Evolutionary conservation across 2,888 invertebrate species (phyloP), one percentile per base, ranked within the genome.

Genomic region (Diabrotica balteata): DNA sequence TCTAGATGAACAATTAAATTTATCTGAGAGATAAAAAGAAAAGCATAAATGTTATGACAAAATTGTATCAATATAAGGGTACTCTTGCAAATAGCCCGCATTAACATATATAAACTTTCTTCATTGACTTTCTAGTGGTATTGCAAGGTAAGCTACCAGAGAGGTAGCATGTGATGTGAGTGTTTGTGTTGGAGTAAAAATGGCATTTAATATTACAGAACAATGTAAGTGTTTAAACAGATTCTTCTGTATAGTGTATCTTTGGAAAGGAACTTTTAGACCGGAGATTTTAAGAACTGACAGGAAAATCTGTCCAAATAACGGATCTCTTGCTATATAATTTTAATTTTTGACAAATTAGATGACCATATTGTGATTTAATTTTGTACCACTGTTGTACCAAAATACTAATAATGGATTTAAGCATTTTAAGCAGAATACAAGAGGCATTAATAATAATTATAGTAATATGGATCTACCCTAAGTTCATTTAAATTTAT

Each of bases 71-170:
- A 62, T 63, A 73, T 73, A 71, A 67, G 71, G 74, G 74, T 72
- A 72, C 71, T 66, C 50, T 73, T 71, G 68, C 71, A 71, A 66
- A 73, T 57, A 65, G 58, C 73, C 73, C 73, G 71, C 73, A 73
- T 72, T 49, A 58, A 45, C 60, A 45, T 72, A 9, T 67, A 69
- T 63, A 66, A 70, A 70, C 71, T 73, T 74, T 71, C 72, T 49
- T 59, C 47, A 50, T 52, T 42, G 57, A 64, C 71, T 71, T 71
- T 74, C 70, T 52, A 59, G 54, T 55, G 51, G 43, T 64, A 71
- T 62, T 69, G 63, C 63, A 59, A 46, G 46, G 64, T 64, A 11
- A 61, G 57, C 63, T 55, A n/a, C 51, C 46, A 55, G 44, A 53
- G 45, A 59, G 46, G 64, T 63, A 65, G 64, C 50, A 65, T 59